Base-by-base conservation (phyloP, 2,888 invertebrate genomes). In the Platypus cylindrus region DNA sequence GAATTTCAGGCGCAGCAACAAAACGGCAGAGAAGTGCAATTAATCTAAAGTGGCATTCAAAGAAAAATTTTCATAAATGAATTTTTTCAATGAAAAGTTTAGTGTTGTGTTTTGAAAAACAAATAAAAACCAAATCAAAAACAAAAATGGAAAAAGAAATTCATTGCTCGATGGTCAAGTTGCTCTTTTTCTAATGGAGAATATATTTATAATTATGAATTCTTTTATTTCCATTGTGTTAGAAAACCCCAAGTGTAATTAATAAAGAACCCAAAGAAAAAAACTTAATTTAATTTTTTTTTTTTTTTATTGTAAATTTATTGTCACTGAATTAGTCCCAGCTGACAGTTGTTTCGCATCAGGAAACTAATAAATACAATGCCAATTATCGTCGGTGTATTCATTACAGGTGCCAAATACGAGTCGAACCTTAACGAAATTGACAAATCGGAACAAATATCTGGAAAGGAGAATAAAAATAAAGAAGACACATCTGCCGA, bases 381-480 rank as follows among this genome's bases (percentile, higher is more conserved):
- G 9, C 20, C 5, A 7, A 20, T 20, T 20, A 20, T 20, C 20
- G 9, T 20, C 20, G 9, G 9, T 20, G 20, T 9, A 8, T 37
- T 53, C 56, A 51, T 64, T 64, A 52, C 68, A 77, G 79, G 78
- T 60, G 74, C 76, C 45, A 79, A 79, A 60, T 79, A 78, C 60
- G 77, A 76, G 63, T 78, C 78, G 46, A 67, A 64, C 52, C 63
- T 81, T 56, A 82, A 82, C 60, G 80, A 81, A 63, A 80, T 81
- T 56, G 81, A 77, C 60, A 81, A 80, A 63, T 78, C 78, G 33
- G 80, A 81, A 61, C 79, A 80, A 60, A 81, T 81, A 63, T 72
- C 77, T 38, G 67, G 67, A 52, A 51, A 56, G 7, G 59, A 60
- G 30, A 46, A 49, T 27, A 60, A 61, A 42, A 53, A 58, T 48